Base-by-base conservation (phyloP, 2,797 vertebrate genomes). In the Moxostoma hubbsi region DNA sequence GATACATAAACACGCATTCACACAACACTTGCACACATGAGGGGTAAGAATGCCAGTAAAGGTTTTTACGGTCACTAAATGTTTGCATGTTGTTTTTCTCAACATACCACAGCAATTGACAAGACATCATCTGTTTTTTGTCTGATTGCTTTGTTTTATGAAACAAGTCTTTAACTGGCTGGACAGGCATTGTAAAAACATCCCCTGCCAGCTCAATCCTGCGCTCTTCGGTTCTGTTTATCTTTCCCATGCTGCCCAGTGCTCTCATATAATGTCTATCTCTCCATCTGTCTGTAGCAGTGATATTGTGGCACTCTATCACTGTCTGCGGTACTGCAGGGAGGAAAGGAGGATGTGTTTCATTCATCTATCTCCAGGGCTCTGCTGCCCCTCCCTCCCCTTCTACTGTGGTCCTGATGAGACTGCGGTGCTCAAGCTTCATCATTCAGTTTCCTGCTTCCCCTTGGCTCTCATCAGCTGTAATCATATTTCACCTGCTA, bases 401-500 rank as follows among this genome's bases (percentile, higher is more conserved):
- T 15, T 8, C 62, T 5, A 45, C 16, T 24, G 63, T 55, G n/a
- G 43, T 57, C 68, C 51, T 58, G 77, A 75, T 70, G 67, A 81
- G 16, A 81, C 66, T 75, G 63, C 47, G 7, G 79, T 11, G 68
- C 69, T 70, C 62, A 13, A 11, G 9, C 75, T 72, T 36, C 36
- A 36, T 81, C 73, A 58, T 49, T 57, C 24, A 53, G 36, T 67
- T 77, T 64, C 51, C 53, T 54, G 67, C 61, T 46, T 43, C 57
- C 64, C 73, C 51, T 71, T 9, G 50, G 9, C 71, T 59, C 71
- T 70, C 59, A 80, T 72, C 81, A 80, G 59, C 73, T 16, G 57
- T 77, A 77, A 75, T 84, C 82, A 79, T 81, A 75, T 79, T 84
- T 81, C 75, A 79, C 70, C 74, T 74, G 43, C 50, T 63, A 36